These are phyloP conservation scores for Macaca fascicularis DNA, from an alignment of 2,113 vertebrate species.

Conservation along the genomic window DNA sequence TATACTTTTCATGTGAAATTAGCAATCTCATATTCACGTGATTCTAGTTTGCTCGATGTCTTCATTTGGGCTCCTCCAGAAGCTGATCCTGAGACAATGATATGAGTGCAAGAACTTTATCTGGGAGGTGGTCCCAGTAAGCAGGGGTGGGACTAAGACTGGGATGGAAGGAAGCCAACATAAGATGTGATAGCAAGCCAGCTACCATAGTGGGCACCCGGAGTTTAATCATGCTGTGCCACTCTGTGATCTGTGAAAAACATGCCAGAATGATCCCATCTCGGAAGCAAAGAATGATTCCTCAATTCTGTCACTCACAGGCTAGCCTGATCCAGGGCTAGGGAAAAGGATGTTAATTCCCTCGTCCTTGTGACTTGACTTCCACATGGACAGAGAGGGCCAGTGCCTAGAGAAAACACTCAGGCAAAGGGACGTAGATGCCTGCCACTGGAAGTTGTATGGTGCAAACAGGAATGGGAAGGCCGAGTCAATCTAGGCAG, in stretches of 20 bases:
- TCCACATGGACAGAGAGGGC: too few relatives aligned
- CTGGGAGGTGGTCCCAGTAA: background rate
- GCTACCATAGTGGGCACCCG: too few relatives aligned
- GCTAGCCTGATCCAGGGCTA: background rate
- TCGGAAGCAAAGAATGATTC: background rate
- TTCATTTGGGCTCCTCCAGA: background rate
- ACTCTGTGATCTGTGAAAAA: background rate
- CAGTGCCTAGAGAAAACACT: background rate
- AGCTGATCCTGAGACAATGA: background rate
- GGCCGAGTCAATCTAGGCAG: background rate
- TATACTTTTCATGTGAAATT: constrained; percentile 73
- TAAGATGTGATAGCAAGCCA: background rate
- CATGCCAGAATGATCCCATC: background rate
- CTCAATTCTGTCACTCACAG: background rate
- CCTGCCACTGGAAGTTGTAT: background rate
- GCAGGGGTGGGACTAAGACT: background rate
- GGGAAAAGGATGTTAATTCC: background rate
- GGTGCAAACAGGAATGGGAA: background rate
- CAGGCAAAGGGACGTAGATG: background rate
- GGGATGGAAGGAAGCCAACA: background rate
- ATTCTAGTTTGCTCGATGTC: background rate
- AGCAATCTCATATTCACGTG: background rate
- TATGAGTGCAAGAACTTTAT: background rate
- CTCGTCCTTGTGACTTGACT: background rate
- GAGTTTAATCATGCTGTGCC: background rate